Evolutionary conservation across 2,797 vertebrate species (phyloP).

Genomic region (Lithobates sylvaticus): DNA sequence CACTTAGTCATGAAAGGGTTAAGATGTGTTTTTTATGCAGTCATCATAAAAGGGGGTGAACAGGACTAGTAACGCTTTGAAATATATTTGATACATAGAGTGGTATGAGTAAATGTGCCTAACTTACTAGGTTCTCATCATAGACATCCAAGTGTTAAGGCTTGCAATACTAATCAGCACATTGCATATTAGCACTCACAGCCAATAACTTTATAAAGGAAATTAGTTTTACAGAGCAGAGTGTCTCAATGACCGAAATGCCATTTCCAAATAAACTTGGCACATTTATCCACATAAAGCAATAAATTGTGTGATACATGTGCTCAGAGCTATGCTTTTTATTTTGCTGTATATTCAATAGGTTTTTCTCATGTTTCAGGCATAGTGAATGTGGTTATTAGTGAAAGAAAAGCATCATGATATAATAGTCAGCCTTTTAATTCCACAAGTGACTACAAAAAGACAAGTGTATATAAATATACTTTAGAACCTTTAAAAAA

Average conservation of each 20-base stretch:
- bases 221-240: neutral
- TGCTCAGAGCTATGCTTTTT: slow-evolving; percentile 27
- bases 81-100: too few relatives aligned
- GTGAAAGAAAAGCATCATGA: slow-evolving; percentile 44
- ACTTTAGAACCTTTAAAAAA: neutral
- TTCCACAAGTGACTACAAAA: slow-evolving; percentile 32
- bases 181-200: too few relatives aligned
- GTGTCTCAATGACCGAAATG: neutral
- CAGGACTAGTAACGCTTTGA: too few relatives aligned
- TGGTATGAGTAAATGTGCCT: too few relatives aligned
- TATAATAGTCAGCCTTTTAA: slow-evolving; percentile 41
- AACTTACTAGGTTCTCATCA: too few relatives aligned
- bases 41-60: too few relatives aligned
- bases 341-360: slow-evolving; percentile 37
- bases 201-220: neutral
- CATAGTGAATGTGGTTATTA: slow-evolving; percentile 9
- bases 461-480: neutral
- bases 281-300: neutral
- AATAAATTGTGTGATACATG: slow-evolving; percentile 23
- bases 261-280: neutral
- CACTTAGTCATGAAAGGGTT: too few relatives aligned
- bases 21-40: too few relatives aligned
- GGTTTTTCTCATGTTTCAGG: slow-evolving; percentile 40
- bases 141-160: too few relatives aligned
- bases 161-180: too few relatives aligned